These are phyloP conservation scores for Oreortyx pictus DNA, from an alignment of 2,797 vertebrate species.

Conservation along the genomic window DNA sequence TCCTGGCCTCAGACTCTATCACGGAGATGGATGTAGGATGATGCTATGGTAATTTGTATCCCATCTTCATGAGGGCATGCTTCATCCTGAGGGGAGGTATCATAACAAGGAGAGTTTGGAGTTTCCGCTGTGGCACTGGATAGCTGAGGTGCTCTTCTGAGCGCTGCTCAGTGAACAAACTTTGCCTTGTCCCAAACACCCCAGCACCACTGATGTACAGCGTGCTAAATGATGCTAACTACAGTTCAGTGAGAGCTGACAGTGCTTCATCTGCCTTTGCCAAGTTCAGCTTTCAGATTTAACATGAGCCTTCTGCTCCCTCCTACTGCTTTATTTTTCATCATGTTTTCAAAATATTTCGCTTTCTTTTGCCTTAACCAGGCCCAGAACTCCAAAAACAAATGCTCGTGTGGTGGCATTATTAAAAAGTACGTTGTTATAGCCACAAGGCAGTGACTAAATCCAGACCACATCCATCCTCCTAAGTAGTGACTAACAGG, in stretches of 20 bases:
- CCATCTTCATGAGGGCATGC: background rate
- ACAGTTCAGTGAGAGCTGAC: background rate
- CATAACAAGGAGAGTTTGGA: background rate
- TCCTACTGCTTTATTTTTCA: background rate
- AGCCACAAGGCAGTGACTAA: background rate
- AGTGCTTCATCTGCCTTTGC: background rate
- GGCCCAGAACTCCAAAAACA: background rate
- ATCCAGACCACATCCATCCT: background rate
- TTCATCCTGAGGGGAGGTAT: conserved; percentile 4
- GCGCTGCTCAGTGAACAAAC: background rate
- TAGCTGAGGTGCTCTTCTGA: background rate
- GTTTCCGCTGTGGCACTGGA: background rate
- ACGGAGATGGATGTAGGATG: background rate
- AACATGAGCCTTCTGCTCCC: background rate
- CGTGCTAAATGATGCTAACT: background rate
- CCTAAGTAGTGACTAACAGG: background rate
- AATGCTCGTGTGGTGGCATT: background rate
- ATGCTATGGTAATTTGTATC: background rate
- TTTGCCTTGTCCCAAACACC: background rate
- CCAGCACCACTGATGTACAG: background rate
- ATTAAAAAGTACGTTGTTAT: background rate
- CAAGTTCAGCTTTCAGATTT: background rate
- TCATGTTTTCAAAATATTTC: background rate
- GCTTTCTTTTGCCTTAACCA: background rate
- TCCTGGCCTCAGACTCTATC: background rate